phyloP scores from a whole-genome alignment of 2,797 vertebrate genomes.

The Chloroceryle inda region DNA sequence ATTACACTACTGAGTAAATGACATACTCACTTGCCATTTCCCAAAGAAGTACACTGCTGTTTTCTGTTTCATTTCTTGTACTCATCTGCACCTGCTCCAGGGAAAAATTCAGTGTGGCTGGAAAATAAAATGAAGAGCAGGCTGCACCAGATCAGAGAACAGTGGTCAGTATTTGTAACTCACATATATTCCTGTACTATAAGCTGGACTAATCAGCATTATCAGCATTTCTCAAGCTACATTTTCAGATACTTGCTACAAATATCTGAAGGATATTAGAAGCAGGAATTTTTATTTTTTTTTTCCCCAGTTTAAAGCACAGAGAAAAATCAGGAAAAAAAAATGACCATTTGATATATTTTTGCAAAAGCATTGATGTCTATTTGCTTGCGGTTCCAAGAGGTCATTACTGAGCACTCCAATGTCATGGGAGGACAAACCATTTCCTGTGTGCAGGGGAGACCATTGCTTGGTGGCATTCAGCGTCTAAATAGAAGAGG shows the following conservation, averaged over 20 bases:
- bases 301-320: not conserved
- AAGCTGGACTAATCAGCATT: not conserved
- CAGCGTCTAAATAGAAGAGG: not conserved
- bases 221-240: not conserved
- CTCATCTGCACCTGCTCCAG: conserved; percentile 9
- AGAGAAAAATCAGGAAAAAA: not conserved
- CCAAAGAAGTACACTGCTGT: not conserved
- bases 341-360: not conserved
- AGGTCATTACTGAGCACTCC: not conserved
- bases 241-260: not conserved
- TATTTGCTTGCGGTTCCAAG: not conserved
- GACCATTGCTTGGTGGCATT: not conserved
- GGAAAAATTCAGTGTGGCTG: not conserved
- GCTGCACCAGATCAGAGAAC: not conserved
- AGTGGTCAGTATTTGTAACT: not conserved
- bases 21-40: not conserved
- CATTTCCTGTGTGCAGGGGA: accelerated
- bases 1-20: conserved; percentile 23
- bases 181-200: not conserved
- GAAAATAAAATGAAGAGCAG: not conserved
- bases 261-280: not conserved
- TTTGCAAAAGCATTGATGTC: not conserved
- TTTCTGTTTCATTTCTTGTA: not conserved
- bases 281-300: not conserved
- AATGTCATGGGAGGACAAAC: not conserved